phyloP scores from a whole-genome alignment of 2,797 vertebrate genomes.

The Intellagama lesueurii region DNA sequence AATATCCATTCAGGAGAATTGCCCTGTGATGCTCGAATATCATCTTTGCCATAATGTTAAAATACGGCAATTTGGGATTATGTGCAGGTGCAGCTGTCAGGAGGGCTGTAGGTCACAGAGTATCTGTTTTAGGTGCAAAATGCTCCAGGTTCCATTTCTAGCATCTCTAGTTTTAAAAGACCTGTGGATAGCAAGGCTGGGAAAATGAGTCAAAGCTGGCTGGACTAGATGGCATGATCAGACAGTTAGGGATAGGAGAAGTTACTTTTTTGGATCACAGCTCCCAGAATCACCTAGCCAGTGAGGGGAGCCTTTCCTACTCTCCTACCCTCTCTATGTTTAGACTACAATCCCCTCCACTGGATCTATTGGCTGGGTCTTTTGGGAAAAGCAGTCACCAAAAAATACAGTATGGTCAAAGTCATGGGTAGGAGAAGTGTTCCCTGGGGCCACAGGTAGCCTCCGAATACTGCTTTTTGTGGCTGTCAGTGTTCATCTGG shows the following conservation, averaged over 20 bases:
- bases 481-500: no score
- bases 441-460: no score
- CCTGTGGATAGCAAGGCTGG: not conserved
- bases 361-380: no score
- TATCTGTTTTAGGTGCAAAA: not conserved
- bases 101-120: not conserved
- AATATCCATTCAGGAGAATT: not conserved
- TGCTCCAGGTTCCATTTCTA: not conserved
- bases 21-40: not conserved
- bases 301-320: no score
- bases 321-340: no score
- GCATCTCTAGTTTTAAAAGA: not conserved
- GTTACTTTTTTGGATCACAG: no score
- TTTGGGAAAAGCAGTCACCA: no score
- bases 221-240: not conserved
- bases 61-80: not conserved
- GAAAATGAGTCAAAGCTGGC: not conserved
- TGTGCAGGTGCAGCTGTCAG: not conserved
- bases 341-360: no score
- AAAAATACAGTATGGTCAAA: no score
- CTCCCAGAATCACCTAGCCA: no score
- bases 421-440: no score
- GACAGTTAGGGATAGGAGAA: not conserved
- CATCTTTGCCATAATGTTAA: not conserved
- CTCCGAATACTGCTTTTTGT: no score